A percentile compares a stretch with the other conserved stretches of the same genome.
Evolutionary conservation across 2,797 vertebrate genomes (phyloP).

Genomic region (Knipowitschia caucasica): DNA sequence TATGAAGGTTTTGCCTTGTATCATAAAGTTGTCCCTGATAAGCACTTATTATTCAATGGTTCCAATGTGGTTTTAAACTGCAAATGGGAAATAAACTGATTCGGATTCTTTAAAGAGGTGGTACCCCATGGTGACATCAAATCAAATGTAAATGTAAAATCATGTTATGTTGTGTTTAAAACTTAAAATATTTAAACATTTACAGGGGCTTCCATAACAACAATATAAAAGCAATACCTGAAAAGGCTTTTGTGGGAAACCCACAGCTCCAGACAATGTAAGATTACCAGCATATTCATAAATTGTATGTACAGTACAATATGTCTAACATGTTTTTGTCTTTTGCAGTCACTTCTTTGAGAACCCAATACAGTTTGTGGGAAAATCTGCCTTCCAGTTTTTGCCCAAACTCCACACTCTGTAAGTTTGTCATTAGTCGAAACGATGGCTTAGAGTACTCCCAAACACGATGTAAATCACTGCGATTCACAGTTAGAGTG

Average conservation of each 20-base stretch:
- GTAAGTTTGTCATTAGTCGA: conserved; percentile 78
- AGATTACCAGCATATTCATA: neutral
- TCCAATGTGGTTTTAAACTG: no score
- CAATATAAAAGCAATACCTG: conserved; percentile 93
- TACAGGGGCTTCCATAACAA: conserved; percentile 95
- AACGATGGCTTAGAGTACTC: conserved; percentile 55
- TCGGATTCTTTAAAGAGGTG: no score
- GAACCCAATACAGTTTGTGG: conserved; percentile 95
- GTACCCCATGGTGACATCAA: no score
- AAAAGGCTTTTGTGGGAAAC: conserved; percentile 91
- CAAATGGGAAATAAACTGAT: no score
- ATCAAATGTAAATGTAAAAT: no score
- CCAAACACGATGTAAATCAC: conserved; percentile 70
- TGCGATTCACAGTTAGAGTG: conserved; percentile 54
- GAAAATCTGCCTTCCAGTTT: conserved; percentile 91
- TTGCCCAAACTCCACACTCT: conserved; percentile 92
- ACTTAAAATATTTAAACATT: no score
- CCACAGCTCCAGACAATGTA: conserved; percentile 94
- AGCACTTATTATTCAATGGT: no score
- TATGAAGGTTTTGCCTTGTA: no score
- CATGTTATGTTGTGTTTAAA: no score
- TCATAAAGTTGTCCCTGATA: no score
- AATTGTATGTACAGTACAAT: neutral
- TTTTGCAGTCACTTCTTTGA: conserved; percentile 88
- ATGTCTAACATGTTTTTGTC: conserved; percentile 1